These are phyloP conservation scores for Artemia sinica DNA, from an alignment of 2,888 invertebrate genomes.

Conservation along the genomic window DNA sequence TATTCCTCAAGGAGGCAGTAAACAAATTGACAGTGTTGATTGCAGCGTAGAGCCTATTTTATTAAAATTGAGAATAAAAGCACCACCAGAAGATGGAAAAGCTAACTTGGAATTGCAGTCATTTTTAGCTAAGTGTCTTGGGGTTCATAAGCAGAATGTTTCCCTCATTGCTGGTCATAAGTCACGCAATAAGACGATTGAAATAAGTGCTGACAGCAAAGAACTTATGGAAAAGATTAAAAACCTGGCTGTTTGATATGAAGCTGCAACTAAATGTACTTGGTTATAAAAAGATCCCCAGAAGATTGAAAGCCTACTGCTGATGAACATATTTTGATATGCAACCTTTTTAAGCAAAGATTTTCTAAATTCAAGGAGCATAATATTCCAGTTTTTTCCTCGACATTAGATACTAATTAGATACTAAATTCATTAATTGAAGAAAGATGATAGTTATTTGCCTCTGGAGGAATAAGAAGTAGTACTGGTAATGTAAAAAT, in stretches of 20 bases:
- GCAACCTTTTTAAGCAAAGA: no score
- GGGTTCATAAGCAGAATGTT: neutral
- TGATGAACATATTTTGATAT: no score
- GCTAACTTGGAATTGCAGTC: neutral
- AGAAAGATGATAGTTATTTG: no score
- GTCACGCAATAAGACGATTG: neutral
- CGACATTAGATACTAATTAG: no score
- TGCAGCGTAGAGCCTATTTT: neutral
- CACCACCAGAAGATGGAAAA: slow-evolving; percentile 10
- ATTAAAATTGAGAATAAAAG: slow-evolving; percentile 2
- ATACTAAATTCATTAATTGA: no score
- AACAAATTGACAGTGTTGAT: neutral
- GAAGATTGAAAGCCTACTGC: no score
- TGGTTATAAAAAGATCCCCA: no score
- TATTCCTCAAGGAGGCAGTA: slow-evolving; percentile 1
- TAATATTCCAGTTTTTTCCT: no score
- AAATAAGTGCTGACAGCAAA: neutral
- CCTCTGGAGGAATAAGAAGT: no score
- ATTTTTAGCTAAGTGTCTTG: neutral
- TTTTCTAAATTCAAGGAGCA: no score
- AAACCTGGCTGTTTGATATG: neutral
- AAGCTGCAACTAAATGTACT: neutral
- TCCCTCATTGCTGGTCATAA: slow-evolving; percentile 2
- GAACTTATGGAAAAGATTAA: neutral
- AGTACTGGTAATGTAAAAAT: no score